phyloP scores from a whole-genome alignment of 2,113 vertebrate species.

The Pollachius pollachius region DNA sequence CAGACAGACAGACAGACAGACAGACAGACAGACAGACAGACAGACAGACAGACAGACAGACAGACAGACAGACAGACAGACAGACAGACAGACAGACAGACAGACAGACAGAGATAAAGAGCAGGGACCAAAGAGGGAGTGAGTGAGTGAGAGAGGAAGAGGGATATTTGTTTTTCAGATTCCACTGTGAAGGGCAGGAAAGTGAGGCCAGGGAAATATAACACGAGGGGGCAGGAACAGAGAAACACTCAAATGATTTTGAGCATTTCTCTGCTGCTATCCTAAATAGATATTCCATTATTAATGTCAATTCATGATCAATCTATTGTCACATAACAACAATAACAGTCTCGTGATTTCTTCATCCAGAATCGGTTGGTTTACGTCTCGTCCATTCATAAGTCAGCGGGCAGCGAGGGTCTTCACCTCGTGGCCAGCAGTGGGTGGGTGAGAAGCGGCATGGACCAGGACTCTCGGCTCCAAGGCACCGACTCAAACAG shows the following conservation, averaged over 20 bases:
- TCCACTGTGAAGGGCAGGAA: no score
- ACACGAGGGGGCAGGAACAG: no score
- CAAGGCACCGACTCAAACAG: constrained; percentile 91
- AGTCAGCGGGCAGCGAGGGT: no score
- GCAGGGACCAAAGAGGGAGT: not conserved
- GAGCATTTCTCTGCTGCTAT: no score
- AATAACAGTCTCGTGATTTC: no score
- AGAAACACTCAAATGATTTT: no score
- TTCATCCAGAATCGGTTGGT: no score
- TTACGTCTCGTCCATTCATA: no score
- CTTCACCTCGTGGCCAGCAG: constrained; percentile 90
- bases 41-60: not conserved
- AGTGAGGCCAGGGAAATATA: no score
- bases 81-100: not conserved
- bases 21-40: not conserved
- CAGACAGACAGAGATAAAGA: not conserved
- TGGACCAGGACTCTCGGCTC: constrained; percentile 87
- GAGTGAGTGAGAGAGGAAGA: not conserved
- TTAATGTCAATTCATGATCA: no score
- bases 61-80: not conserved
- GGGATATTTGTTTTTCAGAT: not conserved
- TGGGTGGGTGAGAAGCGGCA: constrained; percentile 87
- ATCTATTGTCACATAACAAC: no score
- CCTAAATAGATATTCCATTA: no score
- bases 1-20: not conserved